Base-by-base conservation (phyloP, 2,797 vertebrate species). In the Meriones psammophilus region DNA sequence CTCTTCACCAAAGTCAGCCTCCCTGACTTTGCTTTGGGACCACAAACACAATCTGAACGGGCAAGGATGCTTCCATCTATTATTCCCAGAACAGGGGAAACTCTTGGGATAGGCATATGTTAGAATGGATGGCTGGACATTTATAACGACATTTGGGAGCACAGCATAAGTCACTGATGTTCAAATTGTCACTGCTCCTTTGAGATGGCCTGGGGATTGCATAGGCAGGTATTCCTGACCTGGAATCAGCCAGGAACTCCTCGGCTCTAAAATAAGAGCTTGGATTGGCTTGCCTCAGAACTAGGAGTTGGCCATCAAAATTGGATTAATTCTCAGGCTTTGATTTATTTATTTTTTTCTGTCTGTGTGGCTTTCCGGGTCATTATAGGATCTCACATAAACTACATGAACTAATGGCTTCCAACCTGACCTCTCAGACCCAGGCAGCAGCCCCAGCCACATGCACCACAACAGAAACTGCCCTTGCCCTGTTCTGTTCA, bases 331-430 rank as follows among this genome's bases (percentile, higher is more conserved):
- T 42, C 42, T 42, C 42, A 42, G 42, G 42, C 42, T 42, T 42
- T 42, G 42, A 42, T 42, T 42, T 68, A 84, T 66, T 81, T 89
- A 74, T 92, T 62, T 68, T 77, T 94, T 95, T 62, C 64, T 84
- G n/a, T 92, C 62, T 88, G 50, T 26, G 4, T 20, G 69, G 4
- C 30, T 85, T 56, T 50, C 30, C 22, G 20, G 28, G 42, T 68
- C 18, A 68, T 68, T 68, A 85, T 85, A 30, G 18, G 50, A 14
- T 22, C 64, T 50, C 64, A 68, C 18, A 24, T n/a, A 50, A n/a
- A 50, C 28, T n/a, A 54, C 42, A 54, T 10, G 50, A n/a, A 50
- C 18, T 17, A n/a, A 68, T 50, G 36, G 15, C 80, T 81, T 81
- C 56, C 26, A 26, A 62, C 24, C 80, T 83, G 58, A 42, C 22